phyloP scores from a whole-genome alignment of 2,113 vertebrate species.

The Synchiropus splendidus region DNA sequence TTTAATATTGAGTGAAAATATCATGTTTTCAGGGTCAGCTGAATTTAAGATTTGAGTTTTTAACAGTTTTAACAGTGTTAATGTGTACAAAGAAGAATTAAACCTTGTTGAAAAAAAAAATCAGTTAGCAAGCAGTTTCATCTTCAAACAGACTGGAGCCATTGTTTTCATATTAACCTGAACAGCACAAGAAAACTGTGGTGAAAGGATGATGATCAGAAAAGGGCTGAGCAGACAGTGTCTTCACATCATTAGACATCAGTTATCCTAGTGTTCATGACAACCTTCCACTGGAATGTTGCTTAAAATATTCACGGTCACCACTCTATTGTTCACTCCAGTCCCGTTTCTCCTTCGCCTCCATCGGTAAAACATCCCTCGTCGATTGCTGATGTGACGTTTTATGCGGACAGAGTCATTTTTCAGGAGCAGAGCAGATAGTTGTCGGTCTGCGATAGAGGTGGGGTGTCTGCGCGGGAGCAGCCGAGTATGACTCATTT shows the following conservation, averaged over 20 bases:
- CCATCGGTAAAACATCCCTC: too few relatives aligned
- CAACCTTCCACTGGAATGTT: constrained; percentile 55
- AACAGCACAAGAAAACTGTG: neutral
- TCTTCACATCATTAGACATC: constrained; percentile 51
- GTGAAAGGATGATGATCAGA: neutral
- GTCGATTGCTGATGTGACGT: constrained; percentile 28
- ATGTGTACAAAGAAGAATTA: too few relatives aligned
- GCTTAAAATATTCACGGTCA: constrained; percentile 61
- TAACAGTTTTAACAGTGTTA: neutral
- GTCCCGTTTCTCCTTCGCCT: constrained; percentile 18
- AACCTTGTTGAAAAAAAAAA: too few relatives aligned
- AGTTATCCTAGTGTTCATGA: constrained; percentile 61
- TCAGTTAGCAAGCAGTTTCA: too few relatives aligned
- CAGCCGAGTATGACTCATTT: constrained; percentile 70
- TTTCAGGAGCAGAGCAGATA: constrained; percentile 36
- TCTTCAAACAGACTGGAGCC: too few relatives aligned
- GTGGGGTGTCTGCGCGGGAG: constrained; percentile 61
- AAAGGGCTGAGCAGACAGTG: constrained; percentile 51
- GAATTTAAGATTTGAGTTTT: neutral
- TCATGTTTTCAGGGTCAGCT: too few relatives aligned
- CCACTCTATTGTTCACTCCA: constrained; percentile 36
- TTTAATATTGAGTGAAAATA: too few relatives aligned
- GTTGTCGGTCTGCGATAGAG: constrained; percentile 49
- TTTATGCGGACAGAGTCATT: constrained; percentile 30
- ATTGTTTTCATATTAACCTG: too few relatives aligned